Conservation (phyloP, 2,888 invertebrate species). For the Desoria tigrina region DNA sequence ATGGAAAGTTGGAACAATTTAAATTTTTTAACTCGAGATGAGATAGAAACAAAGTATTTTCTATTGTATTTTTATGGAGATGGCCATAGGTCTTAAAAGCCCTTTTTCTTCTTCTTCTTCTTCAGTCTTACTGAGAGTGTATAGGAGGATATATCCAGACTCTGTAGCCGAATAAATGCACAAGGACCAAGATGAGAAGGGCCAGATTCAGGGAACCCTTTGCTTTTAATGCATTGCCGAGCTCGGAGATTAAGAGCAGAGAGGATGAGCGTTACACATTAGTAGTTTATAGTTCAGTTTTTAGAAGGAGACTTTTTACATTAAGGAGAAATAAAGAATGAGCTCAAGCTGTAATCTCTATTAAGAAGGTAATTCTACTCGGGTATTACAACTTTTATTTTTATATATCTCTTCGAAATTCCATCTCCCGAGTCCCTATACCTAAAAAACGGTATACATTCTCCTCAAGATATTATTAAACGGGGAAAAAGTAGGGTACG, state of each 20-base stretch:
- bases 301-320: conserved; percentile 12
- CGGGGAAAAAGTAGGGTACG: too few species aligned
- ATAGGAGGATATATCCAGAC: background rate
- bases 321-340: conserved; percentile 19
- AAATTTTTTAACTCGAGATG: conserved; percentile 17
- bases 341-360: conserved; percentile 16
- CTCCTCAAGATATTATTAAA: too few species aligned
- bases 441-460: too few species aligned
- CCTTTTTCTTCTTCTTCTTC: background rate
- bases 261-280: conserved; percentile 10
- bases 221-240: conserved; percentile 8
- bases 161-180: too few species aligned
- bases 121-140: background rate
- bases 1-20: conserved; percentile 21
- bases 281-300: conserved; percentile 26
- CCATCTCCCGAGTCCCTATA: too few species aligned
- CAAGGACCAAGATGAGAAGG: background rate
- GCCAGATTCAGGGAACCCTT: background rate
- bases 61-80: conserved; percentile 17
- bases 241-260: conserved; percentile 10
- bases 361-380: conserved; percentile 24
- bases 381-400: conserved; percentile 6
- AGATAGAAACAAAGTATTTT: conserved; percentile 12
- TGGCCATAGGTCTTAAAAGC: conserved; percentile 11
- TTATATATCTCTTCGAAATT: background rate